Base-by-base conservation (phyloP, 1,140 invertebrate genomes). In the Euura saliciscinereae region DNA sequence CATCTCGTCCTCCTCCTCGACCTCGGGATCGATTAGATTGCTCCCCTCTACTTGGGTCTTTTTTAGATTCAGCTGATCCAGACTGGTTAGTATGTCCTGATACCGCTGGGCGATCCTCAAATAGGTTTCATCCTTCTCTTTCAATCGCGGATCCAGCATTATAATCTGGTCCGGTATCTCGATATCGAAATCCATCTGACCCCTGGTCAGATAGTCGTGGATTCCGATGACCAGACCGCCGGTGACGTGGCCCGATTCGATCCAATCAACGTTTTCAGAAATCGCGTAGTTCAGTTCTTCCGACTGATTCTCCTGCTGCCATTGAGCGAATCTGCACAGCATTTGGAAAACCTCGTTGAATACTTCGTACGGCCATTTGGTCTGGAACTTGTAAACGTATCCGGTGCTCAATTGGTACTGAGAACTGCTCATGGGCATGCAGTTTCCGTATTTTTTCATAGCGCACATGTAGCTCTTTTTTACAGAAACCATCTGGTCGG, bases 111-210 rank as follows among this genome's bases (percentile, higher is more conserved):
- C 82, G 76, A 89, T 88, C 77, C 86, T 80, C 64, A 86, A 75
- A 78, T 89, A 87, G 74, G 82, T 82, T 69, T 89, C 88, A 74
- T 91, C 88, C 67, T 86, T 87, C 45, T 89, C 87, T 10, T 86
- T 78, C 3, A 91, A 77, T 44, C 83, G 84, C 0, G 89, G 89
- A 82, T 92, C 90, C 44, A 93, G 80, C 69, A 90, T 87, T 45
- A 92, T 88, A 7, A 91, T 84, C 68, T 91, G 88, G 43, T 91
- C 90, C 0, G 91, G 91, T 70, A 92, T 87, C 64, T 89, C 83
- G 45, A 91, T 83, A 69, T 89, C 80, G 68, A 91, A 88, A 44
- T 85, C 82, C 0, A 91, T 71, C 46, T 85, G 67, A 70, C 82
- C 43, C 4, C 77, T 65, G 2, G 77, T 72, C 8, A 84, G 65